Base-by-base conservation (phyloP, 2,888 invertebrate genomes). In the Automeris io region DNA sequence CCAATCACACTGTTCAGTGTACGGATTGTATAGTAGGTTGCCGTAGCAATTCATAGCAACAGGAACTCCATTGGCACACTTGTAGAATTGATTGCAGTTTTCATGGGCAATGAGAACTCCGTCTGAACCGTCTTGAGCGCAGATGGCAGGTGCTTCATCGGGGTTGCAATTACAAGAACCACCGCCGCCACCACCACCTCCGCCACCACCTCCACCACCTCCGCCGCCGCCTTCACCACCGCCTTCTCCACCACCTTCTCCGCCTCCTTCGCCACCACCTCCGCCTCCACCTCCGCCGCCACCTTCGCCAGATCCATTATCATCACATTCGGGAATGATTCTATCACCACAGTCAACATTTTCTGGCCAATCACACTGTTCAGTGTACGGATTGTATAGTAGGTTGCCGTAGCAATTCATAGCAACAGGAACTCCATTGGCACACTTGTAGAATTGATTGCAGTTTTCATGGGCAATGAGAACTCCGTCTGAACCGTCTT, bases 361-460 rank as follows among this genome's bases (percentile, higher is more conserved):
- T 2, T 49, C 19, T 0, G 62, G 52, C 51, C 59, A 63, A 13
- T 58, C 59, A 24, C 61, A 60, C 11, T 39, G 35, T 29, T 56
- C 35, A 7, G 38, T 52, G n/a, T 44, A 26, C 0, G 50, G 46
- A 12, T 52, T 44, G 16, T 48, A 52, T 5, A 50, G 5, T 0
- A 50, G 41, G 2, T 13, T 18, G 9, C 18, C 7, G 5, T 35
- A 35, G 25, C 52, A 52, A 9, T n/a, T 26, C 1, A 47, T 6
- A 2, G 45, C 33, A 6, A 51, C 43, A 5, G 49, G 46, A 1
- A 13, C 16, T 6, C 54, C 49, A 5, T 59, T 37, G 18, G 25
- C 33, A 23, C 67, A 67, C 9, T 48, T 55, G 37, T 61, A 64
- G 33, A 59, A 64, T 37, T 54, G 36, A 33, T 61, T 59, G 34